Base-by-base conservation (phyloP, 2,888 invertebrate species). In the Gisinianus flammeolus region DNA sequence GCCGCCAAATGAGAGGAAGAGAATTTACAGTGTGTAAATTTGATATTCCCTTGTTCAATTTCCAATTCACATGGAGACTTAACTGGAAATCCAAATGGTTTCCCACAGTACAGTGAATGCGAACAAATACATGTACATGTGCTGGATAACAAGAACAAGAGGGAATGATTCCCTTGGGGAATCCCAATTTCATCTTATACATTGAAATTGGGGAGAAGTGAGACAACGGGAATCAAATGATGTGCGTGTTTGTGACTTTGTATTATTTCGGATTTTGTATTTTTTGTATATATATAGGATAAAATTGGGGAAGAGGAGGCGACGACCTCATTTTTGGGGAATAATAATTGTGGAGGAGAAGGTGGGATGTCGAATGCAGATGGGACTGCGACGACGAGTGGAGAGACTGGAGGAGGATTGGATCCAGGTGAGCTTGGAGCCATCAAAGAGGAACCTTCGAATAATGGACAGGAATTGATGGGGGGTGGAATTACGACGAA, bases 291-390 rank as follows among this genome's bases (percentile, higher is more conserved):
- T 16, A 12, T 77, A 33, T 30, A 83, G 81, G 81, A 81, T 54
- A 31, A 52, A 22, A 81, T 81, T 58, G 64, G 70, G 24, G 79
- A 75, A 22, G 83, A 83, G 74, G 82, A 83, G 78, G 83, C 83
- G 31, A 82, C 82, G 22, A 83, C 83, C 30, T 83, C 83, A 28
- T 83, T 83, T 76, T 81, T 81, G 75, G 79, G 79, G 24, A 71
- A 76, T 67, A 80, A 77, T 66, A 81, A 78, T 69, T 83, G 81
- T 81, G 81, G 81, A 6, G 44, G 44, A 16, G 16, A 12, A 12
- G 19, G 44, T 44, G 44, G 44, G 52, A 81, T 81, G 76, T 72
- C 79, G 56, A 80, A 24, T 2, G 12, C 54, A 22, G n/a, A n/a
- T n/a, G 5, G 26, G 10, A 26, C 19, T 5, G 12, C 19, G 31